Conservation (phyloP, 2,113 vertebrate genomes). For the Amblyornis subalaris region DNA sequence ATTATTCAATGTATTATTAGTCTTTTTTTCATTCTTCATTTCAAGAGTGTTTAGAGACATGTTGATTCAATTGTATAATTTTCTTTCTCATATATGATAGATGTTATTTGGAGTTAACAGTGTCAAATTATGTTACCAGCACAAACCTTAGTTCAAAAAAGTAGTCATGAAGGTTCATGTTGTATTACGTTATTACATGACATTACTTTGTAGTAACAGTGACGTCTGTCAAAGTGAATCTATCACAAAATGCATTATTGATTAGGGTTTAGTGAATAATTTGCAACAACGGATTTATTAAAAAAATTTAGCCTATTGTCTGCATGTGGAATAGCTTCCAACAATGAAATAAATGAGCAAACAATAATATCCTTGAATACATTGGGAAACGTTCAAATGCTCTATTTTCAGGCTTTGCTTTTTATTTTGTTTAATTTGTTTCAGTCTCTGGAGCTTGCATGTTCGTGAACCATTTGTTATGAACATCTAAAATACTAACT, state of each 20-base stretch:
- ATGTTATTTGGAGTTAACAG: accelerated
- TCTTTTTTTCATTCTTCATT: neutral
- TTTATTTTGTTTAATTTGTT: neutral
- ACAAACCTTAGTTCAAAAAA: neutral
- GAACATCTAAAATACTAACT: neutral
- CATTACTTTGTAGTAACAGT: neutral
- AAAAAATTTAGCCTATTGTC: neutral
- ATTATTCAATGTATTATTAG: neutral
- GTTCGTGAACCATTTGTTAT: neutral
- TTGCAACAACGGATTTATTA: neutral
- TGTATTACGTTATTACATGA: neutral
- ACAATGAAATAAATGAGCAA: neutral
- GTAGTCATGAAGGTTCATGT: neutral
- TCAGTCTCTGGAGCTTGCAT: neutral
- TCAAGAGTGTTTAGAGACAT: neutral
- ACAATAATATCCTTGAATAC: neutral
- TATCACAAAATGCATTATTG: neutral
- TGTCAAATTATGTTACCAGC: neutral
- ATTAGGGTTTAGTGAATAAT: neutral
- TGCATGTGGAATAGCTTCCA: neutral
- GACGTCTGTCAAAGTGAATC: neutral
- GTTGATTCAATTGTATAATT: neutral
- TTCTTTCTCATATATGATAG: neutral
- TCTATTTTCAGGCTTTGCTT: neutral
- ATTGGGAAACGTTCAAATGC: neutral